phyloP scores from a whole-genome alignment of 1,140 invertebrate species.

The Prorops nasuta region DNA sequence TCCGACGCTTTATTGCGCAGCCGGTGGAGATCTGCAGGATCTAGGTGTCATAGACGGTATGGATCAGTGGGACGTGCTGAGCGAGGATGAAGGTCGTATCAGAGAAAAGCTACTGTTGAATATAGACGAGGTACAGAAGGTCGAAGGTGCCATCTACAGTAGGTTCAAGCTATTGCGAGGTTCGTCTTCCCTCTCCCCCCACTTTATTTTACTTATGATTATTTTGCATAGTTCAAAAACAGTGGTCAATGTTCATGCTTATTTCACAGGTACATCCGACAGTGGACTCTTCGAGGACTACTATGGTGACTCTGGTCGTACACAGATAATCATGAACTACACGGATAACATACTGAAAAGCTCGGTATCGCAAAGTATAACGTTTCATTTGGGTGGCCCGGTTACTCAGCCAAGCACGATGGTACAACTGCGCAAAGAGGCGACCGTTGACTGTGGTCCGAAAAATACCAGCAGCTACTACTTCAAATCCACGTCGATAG shows the following conservation, averaged over 20 bases:
- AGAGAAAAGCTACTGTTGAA: slow-evolving; percentile 51
- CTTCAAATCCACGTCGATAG: slow-evolving; percentile 29
- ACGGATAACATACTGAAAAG: slow-evolving; percentile 33
- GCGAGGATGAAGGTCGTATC: slow-evolving; percentile 26
- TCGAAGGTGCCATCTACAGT: slow-evolving; percentile 50
- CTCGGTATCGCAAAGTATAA: slow-evolving; percentile 42
- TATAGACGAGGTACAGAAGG: slow-evolving; percentile 54
- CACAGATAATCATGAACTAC: slow-evolving; percentile 30
- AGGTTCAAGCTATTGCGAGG: slow-evolving; percentile 57
- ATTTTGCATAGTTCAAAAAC: too few species aligned
- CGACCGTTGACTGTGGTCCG: slow-evolving; percentile 41
- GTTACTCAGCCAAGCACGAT: slow-evolving; percentile 48
- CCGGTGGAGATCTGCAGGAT: slow-evolving; percentile 54
- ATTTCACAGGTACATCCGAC: slow-evolving; percentile 32
- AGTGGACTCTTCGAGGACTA: slow-evolving; percentile 43
- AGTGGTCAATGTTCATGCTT: too few species aligned
- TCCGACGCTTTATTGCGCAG: slow-evolving; percentile 64
- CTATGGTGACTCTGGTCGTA: slow-evolving; percentile 38
- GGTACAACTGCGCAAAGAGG: slow-evolving; percentile 40
- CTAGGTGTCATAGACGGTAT: slow-evolving; percentile 60
- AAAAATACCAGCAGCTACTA: slow-evolving; percentile 22
- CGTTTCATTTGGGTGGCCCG: slow-evolving; percentile 44
- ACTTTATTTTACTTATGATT: not conserved
- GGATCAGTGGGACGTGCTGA: slow-evolving; percentile 61
- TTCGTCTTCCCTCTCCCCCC: too few species aligned